Evolutionary conservation across 2,888 invertebrate species (phyloP), one percentile per base, ranked within the genome.

Genomic region (Carterocephalus palaemon): DNA sequence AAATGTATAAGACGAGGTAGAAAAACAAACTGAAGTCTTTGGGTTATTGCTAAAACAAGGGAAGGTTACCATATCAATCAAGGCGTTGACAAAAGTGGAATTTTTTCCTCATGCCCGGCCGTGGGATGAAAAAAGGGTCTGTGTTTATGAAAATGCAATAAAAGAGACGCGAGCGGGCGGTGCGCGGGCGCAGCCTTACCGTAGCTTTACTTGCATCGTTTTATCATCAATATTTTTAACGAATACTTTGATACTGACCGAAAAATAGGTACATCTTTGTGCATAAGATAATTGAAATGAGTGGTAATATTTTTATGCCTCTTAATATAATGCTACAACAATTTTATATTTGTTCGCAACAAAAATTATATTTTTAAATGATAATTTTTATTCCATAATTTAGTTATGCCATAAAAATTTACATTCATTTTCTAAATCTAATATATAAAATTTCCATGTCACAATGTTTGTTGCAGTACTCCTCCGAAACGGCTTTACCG

Each of bases 41-140:
- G 75, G 81, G 80, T 76, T 82, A 81, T 80, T 82, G 83, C 83
- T 85, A 85, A 86, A 86, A 86, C 86, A 86, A 85, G 83, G 77
- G 70, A 83, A 75, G 80, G 80, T 82, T 78, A 72, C 77, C 79
- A 70, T 83, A 85, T 85, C 85, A 82, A 85, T 84, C 84, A 86
- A 82, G 73, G 76, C 78, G 83, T 79, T 83, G 83, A 84, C 83
- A 85, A 83, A 83, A 80, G 75, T 72, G 59, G 64, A 59, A 59
- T 72, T 81, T 81, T 82, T 82, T 77, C 62, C 56, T 62, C 60
- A 54, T 57, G 61, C 59, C 47, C 59, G 52, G 56, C 64, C 70
- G 72, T 75, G 76, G 69, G 70, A 75, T 70, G 67, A 79, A 79
- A 82, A 83, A 83, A 81, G 70, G 78, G 75, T 70, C 72, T 56